Evolutionary conservation across 2,113 vertebrate genomes (phyloP), one percentile per base, ranked within the genome.

Genomic region (Carettochelys insculpta): DNA sequence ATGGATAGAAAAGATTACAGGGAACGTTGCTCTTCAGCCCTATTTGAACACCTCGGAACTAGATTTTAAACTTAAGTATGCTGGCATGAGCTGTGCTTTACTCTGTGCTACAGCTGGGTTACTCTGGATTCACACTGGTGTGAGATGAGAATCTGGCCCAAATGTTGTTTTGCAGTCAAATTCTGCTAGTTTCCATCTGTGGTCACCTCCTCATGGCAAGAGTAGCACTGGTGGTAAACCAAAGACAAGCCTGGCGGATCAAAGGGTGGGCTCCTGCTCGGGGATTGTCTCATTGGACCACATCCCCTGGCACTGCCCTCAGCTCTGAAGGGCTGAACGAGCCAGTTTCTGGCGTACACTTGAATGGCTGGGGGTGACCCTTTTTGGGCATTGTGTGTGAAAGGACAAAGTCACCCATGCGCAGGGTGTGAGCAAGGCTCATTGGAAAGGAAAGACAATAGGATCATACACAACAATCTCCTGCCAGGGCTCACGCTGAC

Each of bases 321-420:
- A 68, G 20, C 8, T 38, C 34, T 82, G 34, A 5, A 34, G 50
- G 52, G 45, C 16, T 41, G 45, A 56, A 45, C 24, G 4, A 24
- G 3, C 19, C 41, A 73, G 50, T 54, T 91, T 58, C 45, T 73
- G 51, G 65, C 76, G 50, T 13, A 56, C 43, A 47, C 48, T 61
- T 65, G 47, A 61, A 61, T 81, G 45, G 51, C n/a, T 80, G 83
- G 27, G n/a, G 24, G 68, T 52, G 12, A 86, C 48, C 85, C 47
- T 82, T 80, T 89, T 76, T 4, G 11, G 78, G 47, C 85, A 86
- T 86, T 90, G 83, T 90, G 76, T 81, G 84, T 19, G 65, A 56
- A 86, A 82, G 89, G 78, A 86, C 83, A 77, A 48, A 90, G 83
- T 86, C 86, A 50, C 86, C 90, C 82, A 68, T 87, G 73, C 38